These are phyloP conservation scores for Chymomyza costata DNA, from an alignment of 1,140 invertebrate species.

Conservation along the genomic window DNA sequence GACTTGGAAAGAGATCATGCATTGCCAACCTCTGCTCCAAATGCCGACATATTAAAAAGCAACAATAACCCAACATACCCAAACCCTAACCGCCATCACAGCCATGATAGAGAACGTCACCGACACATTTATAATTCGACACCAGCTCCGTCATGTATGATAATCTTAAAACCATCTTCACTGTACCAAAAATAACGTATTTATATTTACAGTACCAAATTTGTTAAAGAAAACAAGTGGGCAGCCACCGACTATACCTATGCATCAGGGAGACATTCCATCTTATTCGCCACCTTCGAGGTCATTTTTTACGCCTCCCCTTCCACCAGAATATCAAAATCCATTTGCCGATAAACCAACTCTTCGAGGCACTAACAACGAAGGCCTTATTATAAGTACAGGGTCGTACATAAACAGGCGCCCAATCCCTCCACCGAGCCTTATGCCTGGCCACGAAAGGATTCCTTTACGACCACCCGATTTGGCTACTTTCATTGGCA, in stretches of 20 bases:
- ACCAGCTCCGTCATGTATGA: constrained; percentile 73
- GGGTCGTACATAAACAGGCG: constrained; percentile 80
- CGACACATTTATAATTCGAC: constrained; percentile 65
- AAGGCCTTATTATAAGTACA: constrained; percentile 62
- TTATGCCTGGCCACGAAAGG: constrained; percentile 85
- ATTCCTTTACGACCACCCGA: constrained; percentile 84
- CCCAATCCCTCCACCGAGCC: constrained; percentile 84
- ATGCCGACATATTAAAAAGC: constrained; percentile 83
- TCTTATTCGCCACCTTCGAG: constrained; percentile 88
- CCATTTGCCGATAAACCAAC: constrained; percentile 90
- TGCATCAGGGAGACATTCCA: constrained; percentile 80
- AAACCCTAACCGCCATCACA: constrained; percentile 78
- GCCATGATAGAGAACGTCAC: constrained; percentile 62
- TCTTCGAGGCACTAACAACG: constrained; percentile 81
- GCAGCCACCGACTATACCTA: constrained; percentile 75
- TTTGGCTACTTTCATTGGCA: constrained; percentile 24
- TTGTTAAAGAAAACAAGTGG: constrained; percentile 75
- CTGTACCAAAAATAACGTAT: neutral
- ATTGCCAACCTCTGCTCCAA: constrained; percentile 82
- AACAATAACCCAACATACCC: constrained; percentile 83
- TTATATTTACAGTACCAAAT: constrained; percentile 58
- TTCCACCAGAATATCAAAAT: constrained; percentile 86
- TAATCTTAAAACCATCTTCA: neutral
- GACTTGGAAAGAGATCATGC: constrained; percentile 82
- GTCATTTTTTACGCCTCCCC: constrained; percentile 85